Evolutionary conservation across 2,888 invertebrate genomes (phyloP), one percentile per base, ranked within the genome.

Genomic region (Drosophila testacea): DNA sequence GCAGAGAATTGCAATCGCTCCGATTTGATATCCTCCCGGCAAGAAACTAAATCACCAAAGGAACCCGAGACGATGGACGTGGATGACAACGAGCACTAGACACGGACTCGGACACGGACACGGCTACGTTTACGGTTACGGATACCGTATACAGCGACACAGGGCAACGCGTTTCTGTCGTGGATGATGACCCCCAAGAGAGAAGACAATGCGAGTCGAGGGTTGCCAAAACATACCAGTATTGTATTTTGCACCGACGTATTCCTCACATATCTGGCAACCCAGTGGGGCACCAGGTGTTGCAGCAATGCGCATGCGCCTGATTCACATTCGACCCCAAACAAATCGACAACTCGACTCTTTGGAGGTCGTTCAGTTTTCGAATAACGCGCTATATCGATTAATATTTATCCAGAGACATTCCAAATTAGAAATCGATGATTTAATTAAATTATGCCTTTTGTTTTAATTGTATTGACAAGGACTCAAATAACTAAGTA

Each of bases 101-200:
- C 32, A 54, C 52, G 52, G 13, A n/a, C 32, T 46, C 52, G 52
- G 13, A 46, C 7, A 22, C 22, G 22, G 22, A 16, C 16, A 22
- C 22, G 22, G 22, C 3, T 22, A 3, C 22, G 22, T 22, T 22
- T 22, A 22, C 22, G 22, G 38, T 32, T 11, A 63, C 36, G 36
- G 44, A 36, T 16, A 42, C 48, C 34, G 39, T 30, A 28, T 47
- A 39, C 51, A 51, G 51, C 57, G 47, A 67, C 59, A 57, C 65
- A 63, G 70, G 52, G 63, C 77, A 67, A 55, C 60, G 66, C 79
- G 77, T 50, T 69, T 75, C 76, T 63, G 67, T 57, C 57, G 61
- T 55, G 67, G 71, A 75, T 69, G 22, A 57, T 69, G 79, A 70
- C 79, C 79, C 75, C 71, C 79, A 59, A 77, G 62, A 36, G 50